Percentiles rank a stretch among this genome's conserved stretches.
phyloP scores from a whole-genome alignment of 2,888 invertebrate genomes.

The Metacarcinus magister region DNA sequence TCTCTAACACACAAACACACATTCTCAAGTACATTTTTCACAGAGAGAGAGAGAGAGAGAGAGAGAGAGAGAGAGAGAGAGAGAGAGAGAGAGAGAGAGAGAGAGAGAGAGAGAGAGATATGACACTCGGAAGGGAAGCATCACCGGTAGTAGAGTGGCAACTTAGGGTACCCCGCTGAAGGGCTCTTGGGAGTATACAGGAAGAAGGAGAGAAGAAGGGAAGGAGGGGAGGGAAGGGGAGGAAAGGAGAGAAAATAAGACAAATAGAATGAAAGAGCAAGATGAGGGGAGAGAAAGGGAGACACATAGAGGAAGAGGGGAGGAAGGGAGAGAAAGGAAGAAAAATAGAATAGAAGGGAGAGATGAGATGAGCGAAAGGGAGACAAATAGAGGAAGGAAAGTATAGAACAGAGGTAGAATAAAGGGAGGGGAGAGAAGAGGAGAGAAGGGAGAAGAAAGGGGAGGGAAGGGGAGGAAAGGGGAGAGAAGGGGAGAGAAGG shows the following conservation, averaged over 20 bases:
- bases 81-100: too few species aligned
- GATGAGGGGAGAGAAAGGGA: not conserved
- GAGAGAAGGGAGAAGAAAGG: not conserved
- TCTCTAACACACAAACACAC: too few species aligned
- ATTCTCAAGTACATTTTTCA: not conserved
- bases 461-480: not conserved
- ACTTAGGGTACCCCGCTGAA: too few species aligned
- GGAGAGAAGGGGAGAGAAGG: not conserved
- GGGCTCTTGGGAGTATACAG: too few species aligned
- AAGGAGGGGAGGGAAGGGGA: not conserved
- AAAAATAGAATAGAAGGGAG: not conserved
- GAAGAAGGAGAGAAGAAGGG: not conserved
- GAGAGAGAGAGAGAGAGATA: constrained; percentile 1
- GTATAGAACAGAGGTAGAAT: not conserved
- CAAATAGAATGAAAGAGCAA: not conserved
- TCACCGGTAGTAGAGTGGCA: too few species aligned
- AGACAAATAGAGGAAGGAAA: not conserved
- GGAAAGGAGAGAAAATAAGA: not conserved
- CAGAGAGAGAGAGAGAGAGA: too few species aligned
- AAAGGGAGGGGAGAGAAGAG: not conserved
- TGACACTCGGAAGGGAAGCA: too few species aligned
- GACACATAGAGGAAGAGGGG: not conserved
- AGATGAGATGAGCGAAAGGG: not conserved
- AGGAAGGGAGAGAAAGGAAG: not conserved
- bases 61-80: too few species aligned